These are phyloP conservation scores for Tonatia bakeri DNA, from an alignment of 2,113 vertebrate genomes.

Conservation along the genomic window DNA sequence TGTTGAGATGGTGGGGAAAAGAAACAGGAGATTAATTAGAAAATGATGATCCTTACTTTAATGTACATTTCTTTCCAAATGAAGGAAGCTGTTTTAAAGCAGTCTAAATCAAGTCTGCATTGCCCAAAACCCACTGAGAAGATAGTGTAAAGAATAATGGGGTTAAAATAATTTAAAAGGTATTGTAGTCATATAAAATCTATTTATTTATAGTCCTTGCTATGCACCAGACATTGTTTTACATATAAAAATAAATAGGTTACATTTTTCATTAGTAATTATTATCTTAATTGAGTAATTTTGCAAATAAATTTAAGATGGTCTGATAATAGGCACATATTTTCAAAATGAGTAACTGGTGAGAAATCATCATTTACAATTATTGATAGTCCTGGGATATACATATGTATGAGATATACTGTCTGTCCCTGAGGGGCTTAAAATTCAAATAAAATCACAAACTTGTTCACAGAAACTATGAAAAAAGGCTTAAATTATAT, in stretches of 20 bases:
- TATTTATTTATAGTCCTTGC: neutral
- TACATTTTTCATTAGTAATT: neutral
- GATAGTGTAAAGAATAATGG: neutral
- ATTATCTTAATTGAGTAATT: neutral
- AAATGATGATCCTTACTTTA: neutral
- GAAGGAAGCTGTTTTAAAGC: neutral
- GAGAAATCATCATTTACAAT: neutral
- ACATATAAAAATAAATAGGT: slow-evolving; percentile 30
- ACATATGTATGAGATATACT: neutral
- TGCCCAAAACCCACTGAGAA: neutral
- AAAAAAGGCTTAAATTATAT: neutral
- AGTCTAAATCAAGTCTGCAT: neutral
- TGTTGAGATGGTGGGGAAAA: neutral
- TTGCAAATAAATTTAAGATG: slow-evolving; percentile 22
- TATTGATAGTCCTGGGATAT: neutral
- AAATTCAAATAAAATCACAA: slow-evolving; percentile 12
- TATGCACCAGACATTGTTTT: neutral
- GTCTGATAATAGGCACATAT: neutral
- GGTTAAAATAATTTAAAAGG: neutral
- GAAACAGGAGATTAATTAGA: slow-evolving; percentile 8
- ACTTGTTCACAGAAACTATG: neutral
- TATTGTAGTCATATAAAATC: neutral
- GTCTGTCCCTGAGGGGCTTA: neutral
- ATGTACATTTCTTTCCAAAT: neutral
- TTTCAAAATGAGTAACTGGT: neutral